Conservation (phyloP, 2,113 vertebrate species). For the Catagonus wagneri region DNA sequence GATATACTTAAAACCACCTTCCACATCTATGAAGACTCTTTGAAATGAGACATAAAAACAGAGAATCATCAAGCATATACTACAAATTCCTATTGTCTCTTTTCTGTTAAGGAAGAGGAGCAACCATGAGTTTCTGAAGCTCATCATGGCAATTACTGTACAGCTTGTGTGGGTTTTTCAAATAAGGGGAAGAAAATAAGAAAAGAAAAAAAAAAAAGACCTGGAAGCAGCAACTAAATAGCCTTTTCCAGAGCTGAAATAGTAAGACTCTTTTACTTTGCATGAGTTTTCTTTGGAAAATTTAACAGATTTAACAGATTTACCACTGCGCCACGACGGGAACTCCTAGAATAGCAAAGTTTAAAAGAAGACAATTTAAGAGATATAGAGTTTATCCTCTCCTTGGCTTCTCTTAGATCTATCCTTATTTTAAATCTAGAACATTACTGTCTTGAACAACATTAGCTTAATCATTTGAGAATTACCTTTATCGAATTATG, state of each 20-base stretch:
- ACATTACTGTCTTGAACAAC: background rate
- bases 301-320: background rate
- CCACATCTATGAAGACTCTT: background rate
- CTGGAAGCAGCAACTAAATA: background rate
- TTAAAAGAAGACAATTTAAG: no score
- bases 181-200: background rate
- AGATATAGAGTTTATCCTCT: no score
- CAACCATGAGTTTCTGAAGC: background rate
- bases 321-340: no score
- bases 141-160: background rate
- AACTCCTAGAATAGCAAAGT: no score
- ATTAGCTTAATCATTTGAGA: background rate
- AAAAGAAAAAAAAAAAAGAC: no score
- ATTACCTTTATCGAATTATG: background rate
- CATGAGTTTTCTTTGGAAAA: background rate
- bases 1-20: background rate
- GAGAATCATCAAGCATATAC: no score
- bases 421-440: background rate
- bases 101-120: background rate
- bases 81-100: background rate
- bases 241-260: background rate
- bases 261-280: background rate
- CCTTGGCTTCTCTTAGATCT: background rate
- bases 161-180: background rate
- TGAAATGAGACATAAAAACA: no score